Percentiles rank a stretch among this genome's conserved stretches.
phyloP scores from a whole-genome alignment of 2,113 vertebrate genomes.

The Xyrauchen texanus region DNA sequence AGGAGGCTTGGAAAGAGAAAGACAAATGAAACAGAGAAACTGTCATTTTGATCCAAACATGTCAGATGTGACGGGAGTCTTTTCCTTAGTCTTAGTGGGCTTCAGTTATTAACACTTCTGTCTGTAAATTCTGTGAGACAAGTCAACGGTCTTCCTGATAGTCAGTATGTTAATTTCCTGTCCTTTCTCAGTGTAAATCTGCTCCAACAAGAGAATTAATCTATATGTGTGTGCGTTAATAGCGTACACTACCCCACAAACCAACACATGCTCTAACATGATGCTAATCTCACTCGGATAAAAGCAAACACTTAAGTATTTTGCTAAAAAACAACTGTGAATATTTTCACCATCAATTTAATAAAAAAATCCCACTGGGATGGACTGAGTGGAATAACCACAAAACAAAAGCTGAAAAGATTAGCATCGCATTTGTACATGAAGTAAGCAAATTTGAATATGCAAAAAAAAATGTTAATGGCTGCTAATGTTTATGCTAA shows the following conservation, averaged over 20 bases:
- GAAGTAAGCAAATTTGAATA: conserved; percentile 39
- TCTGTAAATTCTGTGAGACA: not conserved
- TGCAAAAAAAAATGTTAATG: conserved; percentile 33
- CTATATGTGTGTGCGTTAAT: not conserved
- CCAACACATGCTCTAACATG: not conserved
- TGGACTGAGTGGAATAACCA: conserved; percentile 16
- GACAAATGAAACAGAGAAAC: no score
- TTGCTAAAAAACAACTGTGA: conserved; percentile 13
- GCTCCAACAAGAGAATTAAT: no score
- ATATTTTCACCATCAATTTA: conserved; percentile 21
- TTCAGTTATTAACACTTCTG: not conserved
- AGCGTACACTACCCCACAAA: not conserved
- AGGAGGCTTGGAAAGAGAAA: no score
- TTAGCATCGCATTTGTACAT: conserved; percentile 42
- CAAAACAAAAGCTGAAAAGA: conserved; percentile 38
- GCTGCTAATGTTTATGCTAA: conserved; percentile 50
- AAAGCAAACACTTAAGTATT: not conserved
- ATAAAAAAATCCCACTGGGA: conserved; percentile 30
- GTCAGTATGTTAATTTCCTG: no score
- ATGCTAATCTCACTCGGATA: conserved; percentile 14
- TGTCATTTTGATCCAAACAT: no score
- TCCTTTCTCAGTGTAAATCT: no score
- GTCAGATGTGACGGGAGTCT: not conserved
- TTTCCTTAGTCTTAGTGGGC: not conserved
- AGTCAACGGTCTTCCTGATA: no score